A percentile compares a stretch with the other conserved stretches of the same genome.
These are phyloP conservation scores for Drosophila vallismaia DNA, from an alignment of 2,888 invertebrate genomes.

Conservation along the genomic window DNA sequence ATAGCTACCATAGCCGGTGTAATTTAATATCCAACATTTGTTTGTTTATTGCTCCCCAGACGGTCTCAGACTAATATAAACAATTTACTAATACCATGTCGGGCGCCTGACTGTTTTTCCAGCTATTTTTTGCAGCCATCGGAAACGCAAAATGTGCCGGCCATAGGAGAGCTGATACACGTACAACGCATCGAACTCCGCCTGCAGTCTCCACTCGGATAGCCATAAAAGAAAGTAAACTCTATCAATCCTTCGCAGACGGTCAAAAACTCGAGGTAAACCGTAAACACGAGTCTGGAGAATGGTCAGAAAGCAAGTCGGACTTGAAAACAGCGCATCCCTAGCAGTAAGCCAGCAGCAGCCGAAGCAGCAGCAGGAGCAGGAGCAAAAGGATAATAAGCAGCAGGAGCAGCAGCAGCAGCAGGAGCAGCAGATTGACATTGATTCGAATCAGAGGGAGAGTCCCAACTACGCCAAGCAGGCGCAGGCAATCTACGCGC, in stretches of 20 bases:
- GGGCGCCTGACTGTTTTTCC: conserved; percentile 19
- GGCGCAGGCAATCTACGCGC: conserved; percentile 64
- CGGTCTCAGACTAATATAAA: conserved; percentile 15
- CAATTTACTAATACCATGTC: conserved; percentile 6
- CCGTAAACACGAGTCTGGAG: conserved; percentile 74
- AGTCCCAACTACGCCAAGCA: conserved; percentile 65
- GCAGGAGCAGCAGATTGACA: conserved; percentile 58
- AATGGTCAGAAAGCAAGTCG: conserved; percentile 74
- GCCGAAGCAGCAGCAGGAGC: conserved; percentile 41
- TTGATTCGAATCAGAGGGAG: conserved; percentile 58
- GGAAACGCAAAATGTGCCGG: conserved; percentile 60
- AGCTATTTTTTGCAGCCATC: conserved; percentile 24
- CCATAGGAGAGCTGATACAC: conserved; percentile 52
- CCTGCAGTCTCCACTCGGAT: not conserved
- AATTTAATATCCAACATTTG: conserved; percentile 17
- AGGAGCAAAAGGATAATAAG: conserved; percentile 27
- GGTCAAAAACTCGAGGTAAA: conserved; percentile 50
- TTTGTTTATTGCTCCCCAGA: conserved; percentile 25
- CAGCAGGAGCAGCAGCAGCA: conserved; percentile 38
- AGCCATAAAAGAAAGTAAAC: conserved; percentile 11
- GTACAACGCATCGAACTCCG: not conserved
- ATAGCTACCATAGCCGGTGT: conserved; percentile 1
- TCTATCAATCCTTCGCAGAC: conserved; percentile 30
- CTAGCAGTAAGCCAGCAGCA: conserved; percentile 72
- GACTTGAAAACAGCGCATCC: conserved; percentile 68